These are phyloP conservation scores for Pseudachorutes palmiensis DNA, from an alignment of 1,140 invertebrate species.

Conservation along the genomic window DNA sequence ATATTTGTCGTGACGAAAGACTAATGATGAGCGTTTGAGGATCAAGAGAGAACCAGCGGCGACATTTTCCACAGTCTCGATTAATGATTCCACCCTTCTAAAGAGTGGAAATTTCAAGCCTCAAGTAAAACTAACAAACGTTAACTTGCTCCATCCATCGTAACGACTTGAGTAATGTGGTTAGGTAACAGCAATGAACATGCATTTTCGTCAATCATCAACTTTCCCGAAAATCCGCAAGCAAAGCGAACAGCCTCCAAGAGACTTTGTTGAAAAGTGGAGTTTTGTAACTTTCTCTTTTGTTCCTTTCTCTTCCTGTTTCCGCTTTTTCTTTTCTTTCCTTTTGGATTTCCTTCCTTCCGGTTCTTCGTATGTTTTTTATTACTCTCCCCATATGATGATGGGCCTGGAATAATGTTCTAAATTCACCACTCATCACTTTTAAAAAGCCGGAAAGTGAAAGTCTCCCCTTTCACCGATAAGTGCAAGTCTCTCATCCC, in stretches of 20 bases:
- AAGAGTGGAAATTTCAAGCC: too few species aligned
- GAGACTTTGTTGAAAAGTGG: background rate
- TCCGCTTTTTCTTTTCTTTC: background rate
- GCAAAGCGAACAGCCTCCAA: too few species aligned
- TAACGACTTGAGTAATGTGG: too few species aligned
- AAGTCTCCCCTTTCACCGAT: background rate
- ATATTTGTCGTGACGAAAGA: constrained; percentile 7
- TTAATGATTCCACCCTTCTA: too few species aligned
- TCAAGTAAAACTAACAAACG: too few species aligned
- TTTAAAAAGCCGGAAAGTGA: constrained; percentile 8
- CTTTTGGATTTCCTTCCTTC: constrained; percentile 7
- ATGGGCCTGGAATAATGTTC: background rate
- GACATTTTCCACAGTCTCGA: too few species aligned
- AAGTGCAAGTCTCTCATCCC: background rate
- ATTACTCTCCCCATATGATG: background rate
- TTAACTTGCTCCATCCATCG: too few species aligned
- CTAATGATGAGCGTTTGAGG: background rate
- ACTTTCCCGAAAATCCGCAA: too few species aligned
- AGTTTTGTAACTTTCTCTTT: constrained; percentile 3
- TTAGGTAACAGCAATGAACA: too few species aligned
- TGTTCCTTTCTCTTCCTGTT: background rate
- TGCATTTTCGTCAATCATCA: too few species aligned
- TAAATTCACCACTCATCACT: constrained; percentile 8
- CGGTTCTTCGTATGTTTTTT: constrained; percentile 2
- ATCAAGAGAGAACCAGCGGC: background rate